A percentile compares a stretch with the other conserved stretches of the same genome.
Evolutionary conservation across 1,140 invertebrate genomes (phyloP).

Genomic region (Episyrphus balteatus): DNA sequence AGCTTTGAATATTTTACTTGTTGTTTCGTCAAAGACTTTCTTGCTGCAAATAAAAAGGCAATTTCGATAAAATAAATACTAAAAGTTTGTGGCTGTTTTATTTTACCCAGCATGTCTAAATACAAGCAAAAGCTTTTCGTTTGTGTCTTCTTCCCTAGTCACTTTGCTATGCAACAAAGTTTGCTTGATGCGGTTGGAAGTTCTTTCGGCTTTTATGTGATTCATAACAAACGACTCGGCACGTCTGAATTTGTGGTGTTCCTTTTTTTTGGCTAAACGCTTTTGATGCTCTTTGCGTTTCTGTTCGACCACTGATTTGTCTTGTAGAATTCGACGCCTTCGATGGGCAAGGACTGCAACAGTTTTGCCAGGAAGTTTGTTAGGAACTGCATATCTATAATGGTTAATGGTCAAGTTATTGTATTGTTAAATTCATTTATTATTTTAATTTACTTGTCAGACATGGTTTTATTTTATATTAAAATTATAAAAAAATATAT

Average conservation of each 20-base stretch:
- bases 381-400: conserved; percentile 32
- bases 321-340: conserved; percentile 27
- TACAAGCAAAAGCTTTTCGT: conserved; percentile 26
- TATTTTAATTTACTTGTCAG: conserved; percentile 21
- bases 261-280: conserved; percentile 8
- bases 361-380: conserved; percentile 35
- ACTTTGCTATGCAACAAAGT: conserved; percentile 16
- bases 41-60: conserved; percentile 11
- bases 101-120: conserved; percentile 27
- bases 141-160: conserved; percentile 18
- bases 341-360: conserved; percentile 31
- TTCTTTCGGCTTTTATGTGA: conserved; percentile 30
- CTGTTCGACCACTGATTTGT: conserved; percentile 26
- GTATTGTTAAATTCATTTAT: neutral
- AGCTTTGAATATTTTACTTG: conserved; percentile 21
- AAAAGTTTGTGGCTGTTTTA: neutral
- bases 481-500: too few species aligned
- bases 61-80: neutral
- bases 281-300: conserved; percentile 20
- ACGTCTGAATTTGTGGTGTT: conserved; percentile 28
- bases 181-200: conserved; percentile 26
- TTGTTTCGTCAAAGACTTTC: conserved; percentile 30
- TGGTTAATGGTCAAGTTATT: neutral
- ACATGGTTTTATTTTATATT: conserved; percentile 11
- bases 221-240: conserved; percentile 34